These are phyloP conservation scores for Drosophila littoralis DNA, from an alignment of 1,140 invertebrate species.

Conservation along the genomic window DNA sequence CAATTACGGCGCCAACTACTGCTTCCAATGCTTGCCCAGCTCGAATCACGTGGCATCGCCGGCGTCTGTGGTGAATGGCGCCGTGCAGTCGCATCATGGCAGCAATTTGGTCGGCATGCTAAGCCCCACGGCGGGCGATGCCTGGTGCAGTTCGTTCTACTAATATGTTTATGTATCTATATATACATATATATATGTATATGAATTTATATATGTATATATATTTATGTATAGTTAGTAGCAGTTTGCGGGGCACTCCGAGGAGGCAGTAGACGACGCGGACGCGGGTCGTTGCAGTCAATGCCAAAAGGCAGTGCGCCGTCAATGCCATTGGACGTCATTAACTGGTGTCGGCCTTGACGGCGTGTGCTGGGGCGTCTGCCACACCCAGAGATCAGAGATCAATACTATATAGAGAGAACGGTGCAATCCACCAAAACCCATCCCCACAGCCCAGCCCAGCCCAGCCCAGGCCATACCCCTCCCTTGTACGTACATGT, in stretches of 20 bases:
- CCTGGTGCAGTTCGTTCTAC: constrained; percentile 83
- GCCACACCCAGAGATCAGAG: constrained; percentile 39
- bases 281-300: constrained; percentile 40
- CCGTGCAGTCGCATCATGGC: constrained; percentile 51
- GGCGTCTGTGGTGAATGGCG: constrained; percentile 67
- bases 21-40: constrained; percentile 91
- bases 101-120: constrained; percentile 67
- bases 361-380: constrained; percentile 36
- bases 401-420: constrained; percentile 23
- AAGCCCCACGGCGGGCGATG: constrained; percentile 79
- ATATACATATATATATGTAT: background rate
- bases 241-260: constrained; percentile 22
- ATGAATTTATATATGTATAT: background rate
- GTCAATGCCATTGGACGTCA: constrained; percentile 26
- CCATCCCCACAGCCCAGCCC: background rate
- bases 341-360: constrained; percentile 25
- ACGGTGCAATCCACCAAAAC: constrained; percentile 9
- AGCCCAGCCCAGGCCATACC: background rate
- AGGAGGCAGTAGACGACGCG: constrained; percentile 48
- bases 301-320: constrained; percentile 18
- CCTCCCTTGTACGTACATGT: constrained; percentile 21
- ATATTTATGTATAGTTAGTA: constrained; percentile 8
- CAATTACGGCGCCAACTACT: constrained; percentile 93
- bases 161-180: constrained; percentile 24
- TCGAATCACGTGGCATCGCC: constrained; percentile 69